phyloP scores from a whole-genome alignment of 2,888 invertebrate species.

The Cephus pulcher region DNA sequence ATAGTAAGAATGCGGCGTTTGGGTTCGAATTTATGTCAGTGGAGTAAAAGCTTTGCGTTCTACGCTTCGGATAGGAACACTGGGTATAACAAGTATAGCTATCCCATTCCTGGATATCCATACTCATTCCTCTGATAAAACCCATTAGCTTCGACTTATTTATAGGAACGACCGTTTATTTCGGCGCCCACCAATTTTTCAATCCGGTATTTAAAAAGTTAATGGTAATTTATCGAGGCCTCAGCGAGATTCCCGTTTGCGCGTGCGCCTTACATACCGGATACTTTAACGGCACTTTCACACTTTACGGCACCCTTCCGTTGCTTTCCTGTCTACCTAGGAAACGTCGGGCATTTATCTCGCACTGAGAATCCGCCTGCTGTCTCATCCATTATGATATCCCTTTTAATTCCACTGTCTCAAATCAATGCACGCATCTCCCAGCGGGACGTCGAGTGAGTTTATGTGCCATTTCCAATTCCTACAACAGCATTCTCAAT shows the following conservation, averaged over 20 bases:
- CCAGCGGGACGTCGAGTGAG: not conserved
- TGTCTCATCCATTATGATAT: not conserved
- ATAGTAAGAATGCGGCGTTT: slow-evolving; percentile 28
- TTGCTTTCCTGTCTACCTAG: slow-evolving; percentile 14
- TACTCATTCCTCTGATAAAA: slow-evolving; percentile 49
- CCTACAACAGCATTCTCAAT: not conserved
- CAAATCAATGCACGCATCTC: not conserved
- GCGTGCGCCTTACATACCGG: slow-evolving; percentile 28
- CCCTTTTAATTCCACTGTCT: slow-evolving; percentile 9
- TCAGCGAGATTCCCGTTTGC: not conserved
- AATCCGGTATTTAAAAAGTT: slow-evolving; percentile 38
- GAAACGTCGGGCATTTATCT: not conserved
- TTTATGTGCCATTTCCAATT: not conserved
- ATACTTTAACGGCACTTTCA: slow-evolving; percentile 32
- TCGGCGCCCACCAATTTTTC: slow-evolving; percentile 52
- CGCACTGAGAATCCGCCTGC: not conserved
- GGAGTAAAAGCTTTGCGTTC: slow-evolving; percentile 36
- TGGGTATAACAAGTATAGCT: not conserved
- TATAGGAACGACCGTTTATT: slow-evolving; percentile 51
- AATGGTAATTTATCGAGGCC: slow-evolving; percentile 36
- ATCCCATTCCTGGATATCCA: not conserved
- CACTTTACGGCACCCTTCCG: slow-evolving; percentile 29
- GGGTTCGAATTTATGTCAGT: slow-evolving; percentile 46
- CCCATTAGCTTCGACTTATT: slow-evolving; percentile 58
- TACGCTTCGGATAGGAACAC: not conserved